Evolutionary conservation across 2,888 invertebrate species (phyloP).

Genomic region (Xestia sexstrigata): DNA sequence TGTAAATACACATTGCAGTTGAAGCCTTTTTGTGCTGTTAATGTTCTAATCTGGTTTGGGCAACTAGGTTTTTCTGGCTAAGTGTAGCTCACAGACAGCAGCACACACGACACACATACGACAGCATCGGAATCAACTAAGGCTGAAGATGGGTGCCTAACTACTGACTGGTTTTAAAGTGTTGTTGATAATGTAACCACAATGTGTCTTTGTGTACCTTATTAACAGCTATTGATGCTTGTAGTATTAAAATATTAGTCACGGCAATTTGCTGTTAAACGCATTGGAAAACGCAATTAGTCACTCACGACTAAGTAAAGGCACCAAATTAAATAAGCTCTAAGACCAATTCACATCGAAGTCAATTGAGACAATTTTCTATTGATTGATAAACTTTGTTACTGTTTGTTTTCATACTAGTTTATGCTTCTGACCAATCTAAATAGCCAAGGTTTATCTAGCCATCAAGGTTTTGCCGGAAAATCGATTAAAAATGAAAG

Average conservation of each 20-base stretch:
- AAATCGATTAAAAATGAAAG: constrained; percentile 29
- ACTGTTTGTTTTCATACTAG: not conserved
- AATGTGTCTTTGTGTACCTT: not conserved
- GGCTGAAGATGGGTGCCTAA: not conserved
- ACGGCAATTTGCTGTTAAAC: constrained; percentile 28
- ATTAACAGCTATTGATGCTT: constrained; percentile 2
- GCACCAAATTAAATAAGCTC: constrained; percentile 21
- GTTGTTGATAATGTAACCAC: not conserved
- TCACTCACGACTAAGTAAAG: constrained; percentile 27
- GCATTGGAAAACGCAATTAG: constrained; percentile 41
- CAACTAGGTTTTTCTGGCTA: not conserved
- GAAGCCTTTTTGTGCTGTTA: constrained; percentile 27
- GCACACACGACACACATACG: not conserved
- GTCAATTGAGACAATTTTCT: not conserved
- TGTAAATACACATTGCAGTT: constrained; percentile 56
- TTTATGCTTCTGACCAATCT: constrained; percentile 1
- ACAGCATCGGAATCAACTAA: not conserved
- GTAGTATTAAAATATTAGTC: constrained; percentile 15
- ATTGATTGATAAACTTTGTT: not conserved
- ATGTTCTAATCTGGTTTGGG: constrained; percentile 31
- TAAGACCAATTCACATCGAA: constrained; percentile 21
- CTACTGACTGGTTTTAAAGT: not conserved
- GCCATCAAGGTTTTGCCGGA: constrained; percentile 12
- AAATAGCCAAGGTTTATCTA: constrained; percentile 14
- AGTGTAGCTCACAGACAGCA: too few relatives aligned